These are phyloP conservation scores for Spilogale gracilis DNA, from an alignment of 2,113 vertebrate species.

Conservation along the genomic window DNA sequence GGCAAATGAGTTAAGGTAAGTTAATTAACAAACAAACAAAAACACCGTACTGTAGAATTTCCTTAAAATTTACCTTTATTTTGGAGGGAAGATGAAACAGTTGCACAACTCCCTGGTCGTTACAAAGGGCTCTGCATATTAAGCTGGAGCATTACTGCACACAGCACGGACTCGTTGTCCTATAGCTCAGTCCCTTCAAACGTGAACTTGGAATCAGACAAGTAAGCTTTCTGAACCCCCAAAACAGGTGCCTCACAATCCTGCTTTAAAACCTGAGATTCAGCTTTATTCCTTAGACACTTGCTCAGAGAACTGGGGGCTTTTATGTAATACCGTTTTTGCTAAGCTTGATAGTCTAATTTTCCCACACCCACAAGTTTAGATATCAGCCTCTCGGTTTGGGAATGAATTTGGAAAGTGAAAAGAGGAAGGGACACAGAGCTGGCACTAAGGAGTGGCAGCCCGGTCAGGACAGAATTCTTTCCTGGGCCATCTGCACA, in stretches of 20 bases:
- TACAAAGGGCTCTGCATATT: background rate
- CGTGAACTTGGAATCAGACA: background rate
- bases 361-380: background rate
- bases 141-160: background rate
- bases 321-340: background rate
- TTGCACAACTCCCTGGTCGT: background rate
- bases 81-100: background rate
- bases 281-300: background rate
- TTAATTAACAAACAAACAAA: background rate
- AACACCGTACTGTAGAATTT: background rate
- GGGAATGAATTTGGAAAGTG: fast-evolving
- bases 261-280: background rate
- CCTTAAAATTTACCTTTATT: background rate
- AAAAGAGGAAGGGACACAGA: background rate
- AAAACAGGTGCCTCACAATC: background rate
- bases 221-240: background rate
- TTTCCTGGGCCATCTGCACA: fast-evolving
- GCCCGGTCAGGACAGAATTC: fast-evolving
- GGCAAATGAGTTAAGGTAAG: conserved; percentile 90
- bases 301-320: background rate
- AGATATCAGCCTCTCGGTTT: background rate
- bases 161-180: background rate
- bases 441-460: background rate
- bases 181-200: no score
- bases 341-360: background rate